Evolutionary conservation across 2,888 invertebrate species (phyloP), one percentile per base, ranked within the genome.

Genomic region (Drosophila paracracens): DNA sequence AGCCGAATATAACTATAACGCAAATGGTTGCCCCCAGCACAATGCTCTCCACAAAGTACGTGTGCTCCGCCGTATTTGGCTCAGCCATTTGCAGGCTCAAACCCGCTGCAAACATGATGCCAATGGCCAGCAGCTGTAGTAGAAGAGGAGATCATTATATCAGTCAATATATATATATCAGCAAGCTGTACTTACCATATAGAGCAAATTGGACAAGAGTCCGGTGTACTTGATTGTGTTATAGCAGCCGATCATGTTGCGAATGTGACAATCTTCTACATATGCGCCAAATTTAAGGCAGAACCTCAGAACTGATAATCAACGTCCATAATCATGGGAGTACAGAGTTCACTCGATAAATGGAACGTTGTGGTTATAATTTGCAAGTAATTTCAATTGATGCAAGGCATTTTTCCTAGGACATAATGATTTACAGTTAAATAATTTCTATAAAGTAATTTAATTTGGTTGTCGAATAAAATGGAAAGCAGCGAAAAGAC

Each of bases 1-100:
- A 91, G 40, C 91, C 91, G 36, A 92, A 89, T 35, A 91, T 79
- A n/a, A 91, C 85, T 11, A 91, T 89, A 71, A 92, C 80, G 60
- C 91, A 91, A 21, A 91, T 80, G 11, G 91, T 81, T 4, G 80
- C 87, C 5, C 91, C 91, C 31, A 92, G 59, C 21, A 91, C 84
- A 27, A 91, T 79, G 31, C 89, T 91, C 60, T 91, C 83, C 52
- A 92, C 87, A 48, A 88, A 91, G 62, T 90, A 91, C 5, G 91
- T 90, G 43, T 91, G 91, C 56, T 91, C 92, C 27, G 91, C 86
- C 0, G 90, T 92, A 43, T 89, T 88, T 0, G 92, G 91, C 27
- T 86, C 73, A 4, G 88, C 88, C 54, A 71, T 69, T 48, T 91
- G 79, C n/a, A 92, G 70, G 1, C 90, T 91, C 64, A 89, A 52